Percentiles rank a stretch among this genome's conserved stretches.
These are phyloP conservation scores for Mohoua ochrocephala DNA, from an alignment of 2,113 vertebrate species.

Conservation along the genomic window DNA sequence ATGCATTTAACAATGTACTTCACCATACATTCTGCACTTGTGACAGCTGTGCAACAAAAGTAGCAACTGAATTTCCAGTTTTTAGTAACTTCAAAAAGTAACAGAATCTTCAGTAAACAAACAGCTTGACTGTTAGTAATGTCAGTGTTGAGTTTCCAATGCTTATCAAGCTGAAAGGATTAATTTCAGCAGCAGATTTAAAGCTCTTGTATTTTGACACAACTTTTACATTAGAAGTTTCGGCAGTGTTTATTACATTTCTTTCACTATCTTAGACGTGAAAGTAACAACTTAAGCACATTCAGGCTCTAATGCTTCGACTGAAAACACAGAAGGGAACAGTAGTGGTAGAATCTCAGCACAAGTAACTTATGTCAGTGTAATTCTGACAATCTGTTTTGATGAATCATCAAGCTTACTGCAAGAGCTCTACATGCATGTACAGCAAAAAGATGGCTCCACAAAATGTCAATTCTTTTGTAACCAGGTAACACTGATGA, in stretches of 20 bases:
- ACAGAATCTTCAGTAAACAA: not conserved
- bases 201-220: not conserved
- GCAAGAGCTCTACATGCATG: not conserved
- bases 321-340: not conserved
- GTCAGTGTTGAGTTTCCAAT: not conserved
- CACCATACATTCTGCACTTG: constrained; percentile 46
- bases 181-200: not conserved
- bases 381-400: not conserved
- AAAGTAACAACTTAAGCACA: not conserved
- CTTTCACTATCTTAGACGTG: not conserved
- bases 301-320: not conserved
- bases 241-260: not conserved
- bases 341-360: not conserved
- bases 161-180: not conserved
- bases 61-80: not conserved
- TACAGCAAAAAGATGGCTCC: not conserved
- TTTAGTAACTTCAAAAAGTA: not conserved
- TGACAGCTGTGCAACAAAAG: constrained; percentile 45
- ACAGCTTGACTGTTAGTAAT: not conserved
- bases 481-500: not conserved
- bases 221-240: not conserved
- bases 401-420: not conserved
- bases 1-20: constrained; percentile 65
- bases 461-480: not conserved
- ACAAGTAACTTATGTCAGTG: not conserved